Evolutionary conservation across 2,113 vertebrate species (phyloP), one percentile per base, ranked within the genome.

Genomic region (Danionella cerebrum): DNA sequence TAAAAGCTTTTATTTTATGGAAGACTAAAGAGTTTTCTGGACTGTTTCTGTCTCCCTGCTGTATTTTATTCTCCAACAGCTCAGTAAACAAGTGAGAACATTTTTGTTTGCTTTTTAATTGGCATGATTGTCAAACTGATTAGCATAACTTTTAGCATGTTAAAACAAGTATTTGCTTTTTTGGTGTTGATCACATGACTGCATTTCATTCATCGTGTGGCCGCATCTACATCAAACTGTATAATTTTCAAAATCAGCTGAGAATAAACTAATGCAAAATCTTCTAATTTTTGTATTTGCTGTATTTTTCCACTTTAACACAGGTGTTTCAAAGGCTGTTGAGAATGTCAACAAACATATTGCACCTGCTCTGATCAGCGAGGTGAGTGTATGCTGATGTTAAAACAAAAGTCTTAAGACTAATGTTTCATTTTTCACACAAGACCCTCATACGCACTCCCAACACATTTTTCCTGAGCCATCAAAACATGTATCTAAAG

Each of bases 301-400:
- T 86, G 45, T 63, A 79, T 89, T 44, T 91, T 75, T 85, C 85
- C n/a, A n/a, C n/a, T 87, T 71, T 79, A 72, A 87, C 91, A 65
- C 82, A 98, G 96, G 96, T 88, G 95, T 98, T 66, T 91, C 89
- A 82, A 89, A 95, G 88, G 96, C 96, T 84, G 95, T 98, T 80
- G 90, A 92, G 78, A 88, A 98, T 87, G 85, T 98, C 82, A 98
- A 98, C 88, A 91, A 93, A 82, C 87, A 86, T 62, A 91, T 98
- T 89, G 95, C 90, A 42, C 93, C 94, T 81, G 90, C 90, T 76
- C 89, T 98, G 82, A 62, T 98, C 86, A 88, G 86, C 80, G 89
- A 97, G 88, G 96, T 98, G 91, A 88, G 75, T 38, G 73, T 11
- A 14, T 21, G 21, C 36, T 38, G 4, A 6, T n/a, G 5, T 2